Evolutionary conservation across 2,797 vertebrate genomes (phyloP), one percentile per base, ranked within the genome.

Genomic region (Pangasius larnaudii): DNA sequence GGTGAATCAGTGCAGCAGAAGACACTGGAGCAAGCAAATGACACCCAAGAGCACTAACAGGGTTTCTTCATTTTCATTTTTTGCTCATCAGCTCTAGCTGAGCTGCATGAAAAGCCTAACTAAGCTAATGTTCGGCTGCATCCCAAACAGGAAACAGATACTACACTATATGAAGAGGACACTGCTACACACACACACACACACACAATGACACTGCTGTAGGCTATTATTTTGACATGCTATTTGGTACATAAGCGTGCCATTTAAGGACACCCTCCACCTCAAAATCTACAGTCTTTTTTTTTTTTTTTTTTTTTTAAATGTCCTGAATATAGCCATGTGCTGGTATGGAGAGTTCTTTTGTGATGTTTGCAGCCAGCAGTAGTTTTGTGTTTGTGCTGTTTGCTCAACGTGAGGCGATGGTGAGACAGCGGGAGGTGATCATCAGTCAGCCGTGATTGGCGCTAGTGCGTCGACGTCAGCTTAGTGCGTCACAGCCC

Each of bases 401-500:
- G 27, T 30, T 49, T 83, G 27, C 30, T 49, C 59, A 83, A 65
- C 16, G 18, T 24, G 33, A 80, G 51, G 1, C 1, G 39, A 51
- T 11, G 39, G n/a, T 33, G 53, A 39, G 18, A 30, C 75, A 78
- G 53, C 24, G 6, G 80, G 59, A 30, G 59, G 59, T 83, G 7
- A 46, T 65, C 22, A 46, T 84, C 82, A 53, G 82, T 51, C 19
- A 36, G 11, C 49, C 0, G 30, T 71, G n/a, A 84, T 24, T 27
- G 83, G 65, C 1, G 49, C 82, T 36, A 67, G 8, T 4, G n/a
- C 30, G 1, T 71, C 10, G 49, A 71, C 65, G 65, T 71, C 22
- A 56, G 83, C 65, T 53, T 56, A 36, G 49, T 84, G 49, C 63
- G 49, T 84, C 65, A 84, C 30, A 6, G 82, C 11, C 82, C 19